Conservation (phyloP, 2,797 vertebrate species). For the Pipistrellus pygmaeus region DNA sequence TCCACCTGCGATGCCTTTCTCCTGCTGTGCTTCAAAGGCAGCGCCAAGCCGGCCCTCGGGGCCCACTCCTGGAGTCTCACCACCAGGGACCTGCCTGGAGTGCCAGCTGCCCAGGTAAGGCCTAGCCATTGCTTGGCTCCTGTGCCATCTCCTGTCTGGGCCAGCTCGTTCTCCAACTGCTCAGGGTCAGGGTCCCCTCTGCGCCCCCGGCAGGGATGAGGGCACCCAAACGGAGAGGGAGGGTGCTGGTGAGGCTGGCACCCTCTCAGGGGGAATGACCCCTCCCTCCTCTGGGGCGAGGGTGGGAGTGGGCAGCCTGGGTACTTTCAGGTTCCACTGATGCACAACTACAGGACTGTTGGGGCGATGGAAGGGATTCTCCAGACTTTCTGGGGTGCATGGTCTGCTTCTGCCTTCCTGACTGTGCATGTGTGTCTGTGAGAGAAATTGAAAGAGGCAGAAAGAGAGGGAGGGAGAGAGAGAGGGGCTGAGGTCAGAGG, state of each 20-base stretch:
- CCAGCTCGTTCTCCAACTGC: neutral
- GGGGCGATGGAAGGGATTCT: neutral
- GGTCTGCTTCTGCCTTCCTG: constrained; percentile 23
- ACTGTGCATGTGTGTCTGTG: neutral
- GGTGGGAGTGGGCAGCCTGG: constrained; percentile 15
- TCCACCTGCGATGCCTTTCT: constrained; percentile 58
- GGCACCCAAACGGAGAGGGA: neutral
- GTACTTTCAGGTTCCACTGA: neutral
- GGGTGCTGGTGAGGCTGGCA: neutral
- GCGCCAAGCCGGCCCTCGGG: neutral
- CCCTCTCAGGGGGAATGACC: neutral
- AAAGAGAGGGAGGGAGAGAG: neutral
- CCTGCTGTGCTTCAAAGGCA: constrained; percentile 37
- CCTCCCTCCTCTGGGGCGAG: too few relatives aligned
- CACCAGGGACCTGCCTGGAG: constrained; percentile 81
- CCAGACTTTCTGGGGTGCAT: constrained; percentile 23
- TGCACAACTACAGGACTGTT: neutral
- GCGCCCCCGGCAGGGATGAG: neutral
- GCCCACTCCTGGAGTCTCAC: constrained; percentile 67
- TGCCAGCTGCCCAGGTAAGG: constrained; percentile 67
- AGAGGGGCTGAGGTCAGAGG: neutral
- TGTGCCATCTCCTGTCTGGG: neutral
- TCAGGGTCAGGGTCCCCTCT: rapidly evolving
- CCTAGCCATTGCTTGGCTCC: neutral
- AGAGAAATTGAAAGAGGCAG: neutral